Base-by-base conservation (phyloP, 2,888 invertebrate species). In the Thelaira solivaga region DNA sequence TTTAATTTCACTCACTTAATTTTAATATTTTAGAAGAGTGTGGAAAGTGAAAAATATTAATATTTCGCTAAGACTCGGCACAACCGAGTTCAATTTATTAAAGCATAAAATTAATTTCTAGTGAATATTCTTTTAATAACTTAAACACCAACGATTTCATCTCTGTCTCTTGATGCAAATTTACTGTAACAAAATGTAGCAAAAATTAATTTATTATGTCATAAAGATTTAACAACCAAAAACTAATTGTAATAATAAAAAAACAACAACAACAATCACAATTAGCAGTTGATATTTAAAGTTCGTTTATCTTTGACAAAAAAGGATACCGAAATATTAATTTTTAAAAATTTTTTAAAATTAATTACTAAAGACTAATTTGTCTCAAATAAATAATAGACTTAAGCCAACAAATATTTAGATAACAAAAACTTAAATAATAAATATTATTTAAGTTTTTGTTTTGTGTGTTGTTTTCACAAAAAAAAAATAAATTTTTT, bases 191-290 rank as follows among this genome's bases (percentile, higher is more conserved):
- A 31, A n/a, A 26, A 4, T 26, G 26, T 6, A 26, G 10, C 1
- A 59, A 24, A 69, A 8, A 29, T 18, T n/a, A n/a, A 43, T 65
- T 43, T 73, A 61, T 75, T 68, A 68, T 68, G 45, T 68, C 67
- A 75, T 68, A 61, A 68, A 61, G 26, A 61, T 74, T 61, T 59
- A 24, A 31, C 45, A 67, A 74, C 45, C 59, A 51, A 43, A 67
- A 53, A 26, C n/a, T n/a, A n/a, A n/a, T n/a, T n/a, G n/a, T n/a
- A n/a, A n/a, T n/a, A n/a, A n/a, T n/a, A n/a, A n/a, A 16, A 36
- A 26, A 39, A 39, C 13, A 34, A 26, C 51, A 49, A n/a, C 59
- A 29, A 5, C 22, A n/a, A n/a, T n/a, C n/a, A n/a, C n/a, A n/a
- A n/a, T n/a, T n/a, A n/a, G n/a, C n/a, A n/a, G n/a, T n/a, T n/a